Evolutionary conservation across 2,113 vertebrate genomes (phyloP).

Genomic region (Leucoraja erinaceus): DNA sequence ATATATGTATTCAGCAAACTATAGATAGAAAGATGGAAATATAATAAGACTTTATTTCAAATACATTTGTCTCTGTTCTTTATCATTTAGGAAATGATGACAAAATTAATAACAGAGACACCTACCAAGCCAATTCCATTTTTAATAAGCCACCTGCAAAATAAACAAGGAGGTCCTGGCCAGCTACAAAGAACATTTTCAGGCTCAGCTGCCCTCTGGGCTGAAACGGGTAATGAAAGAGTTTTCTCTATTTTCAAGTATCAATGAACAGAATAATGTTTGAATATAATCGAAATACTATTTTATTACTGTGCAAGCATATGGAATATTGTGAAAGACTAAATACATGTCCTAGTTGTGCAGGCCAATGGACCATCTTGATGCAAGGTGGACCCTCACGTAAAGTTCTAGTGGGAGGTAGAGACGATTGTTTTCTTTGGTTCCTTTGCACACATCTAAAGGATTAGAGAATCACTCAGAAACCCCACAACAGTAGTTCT

Average conservation of each 20-base stretch:
- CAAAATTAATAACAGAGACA: constrained; percentile 95
- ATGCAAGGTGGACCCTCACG: too few relatives aligned
- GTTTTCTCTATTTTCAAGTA: not conserved
- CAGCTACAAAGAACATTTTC: constrained; percentile 88
- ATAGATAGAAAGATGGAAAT: not conserved
- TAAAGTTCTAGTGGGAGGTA: not conserved
- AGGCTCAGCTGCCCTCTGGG: constrained; percentile 94
- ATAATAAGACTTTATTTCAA: not conserved
- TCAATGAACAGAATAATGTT: not conserved
- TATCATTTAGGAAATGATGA: constrained; percentile 86
- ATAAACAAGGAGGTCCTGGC: constrained; percentile 74
- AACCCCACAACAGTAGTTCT: not conserved
- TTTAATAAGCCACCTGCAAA: constrained; percentile 95
- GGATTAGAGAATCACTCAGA: not conserved
- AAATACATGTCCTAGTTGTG: too few relatives aligned
- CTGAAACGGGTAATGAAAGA: constrained; percentile 68
- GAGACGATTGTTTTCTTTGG: not conserved
- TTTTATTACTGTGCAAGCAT: not conserved
- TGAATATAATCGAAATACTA: not conserved
- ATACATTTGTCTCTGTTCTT: constrained; percentile 47
- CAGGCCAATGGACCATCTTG: not conserved
- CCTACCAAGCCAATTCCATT: constrained; percentile 96
- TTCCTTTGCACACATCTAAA: not conserved
- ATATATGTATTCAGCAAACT: not conserved
- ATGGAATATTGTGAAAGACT: not conserved